Evolutionary conservation across 2,797 vertebrate species (phyloP).

Genomic region (Cuculus canorus): DNA sequence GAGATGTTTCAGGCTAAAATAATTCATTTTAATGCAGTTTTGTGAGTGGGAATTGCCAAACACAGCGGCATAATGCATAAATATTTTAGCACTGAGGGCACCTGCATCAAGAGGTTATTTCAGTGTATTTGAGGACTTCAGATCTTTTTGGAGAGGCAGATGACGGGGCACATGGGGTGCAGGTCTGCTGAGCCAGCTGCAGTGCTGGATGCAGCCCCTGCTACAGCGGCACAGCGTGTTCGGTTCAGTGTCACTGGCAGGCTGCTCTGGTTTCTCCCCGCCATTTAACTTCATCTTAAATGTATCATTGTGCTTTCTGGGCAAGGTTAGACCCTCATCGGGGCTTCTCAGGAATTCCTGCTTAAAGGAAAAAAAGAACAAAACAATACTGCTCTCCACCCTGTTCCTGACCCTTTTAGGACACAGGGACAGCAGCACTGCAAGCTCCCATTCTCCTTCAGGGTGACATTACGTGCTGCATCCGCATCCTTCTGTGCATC

Average conservation of each 20-base stretch:
- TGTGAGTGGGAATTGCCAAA: not conserved
- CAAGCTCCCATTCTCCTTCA: not conserved
- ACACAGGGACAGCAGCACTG: not conserved
- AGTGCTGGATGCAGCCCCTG: not conserved
- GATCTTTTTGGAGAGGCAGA: not conserved
- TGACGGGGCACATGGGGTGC: not conserved
- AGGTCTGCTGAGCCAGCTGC: not conserved
- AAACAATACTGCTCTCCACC: not conserved
- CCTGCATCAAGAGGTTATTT: not conserved
- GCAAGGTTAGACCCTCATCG: constrained; percentile 4
- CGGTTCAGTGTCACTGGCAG: not conserved
- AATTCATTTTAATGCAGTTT: not conserved
- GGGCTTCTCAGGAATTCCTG: constrained; percentile 35
- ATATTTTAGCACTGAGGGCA: not conserved
- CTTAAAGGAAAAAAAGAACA: not conserved
- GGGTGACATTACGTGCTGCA: not conserved
- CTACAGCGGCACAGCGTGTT: not conserved
- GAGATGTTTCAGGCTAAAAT: not conserved
- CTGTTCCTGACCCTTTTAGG: constrained; percentile 20
- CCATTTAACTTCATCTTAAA: not conserved
- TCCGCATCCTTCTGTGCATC: not conserved
- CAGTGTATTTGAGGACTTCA: not conserved
- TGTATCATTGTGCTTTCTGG: not conserved
- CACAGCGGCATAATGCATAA: not conserved
- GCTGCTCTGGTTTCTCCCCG: not conserved